Conservation (phyloP, 2,113 vertebrate genomes). For the Sylvia atricapilla region DNA sequence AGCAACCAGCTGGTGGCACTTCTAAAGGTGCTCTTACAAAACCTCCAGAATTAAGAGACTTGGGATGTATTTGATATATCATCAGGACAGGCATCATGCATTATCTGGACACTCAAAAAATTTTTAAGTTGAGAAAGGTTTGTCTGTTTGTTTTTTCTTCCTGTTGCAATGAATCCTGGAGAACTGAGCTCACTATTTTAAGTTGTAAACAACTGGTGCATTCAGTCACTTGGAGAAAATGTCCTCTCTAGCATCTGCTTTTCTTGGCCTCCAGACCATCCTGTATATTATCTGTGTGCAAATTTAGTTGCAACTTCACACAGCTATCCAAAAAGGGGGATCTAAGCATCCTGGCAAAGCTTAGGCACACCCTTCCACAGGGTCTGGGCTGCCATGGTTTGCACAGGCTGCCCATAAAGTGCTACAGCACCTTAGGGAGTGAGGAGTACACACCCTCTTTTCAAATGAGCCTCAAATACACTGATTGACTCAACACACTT, state of each 20-base stretch:
- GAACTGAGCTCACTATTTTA: not conserved
- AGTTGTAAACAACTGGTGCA: not conserved
- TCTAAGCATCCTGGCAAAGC: not conserved
- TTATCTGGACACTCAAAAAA: not conserved
- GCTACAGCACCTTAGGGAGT: not conserved
- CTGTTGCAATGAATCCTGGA: not conserved
- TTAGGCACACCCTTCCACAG: not conserved
- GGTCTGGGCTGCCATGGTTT: fast-evolving
- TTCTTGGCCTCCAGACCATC: not conserved
- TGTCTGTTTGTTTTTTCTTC: not conserved
- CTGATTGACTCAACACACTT: not conserved
- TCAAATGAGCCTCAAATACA: not conserved
- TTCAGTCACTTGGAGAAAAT: not conserved
- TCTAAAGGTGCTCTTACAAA: not conserved
- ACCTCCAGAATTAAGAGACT: not conserved
- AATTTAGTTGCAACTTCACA: not conserved
- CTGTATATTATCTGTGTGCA: not conserved
- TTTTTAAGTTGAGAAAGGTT: not conserved
- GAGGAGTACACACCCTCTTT: not conserved
- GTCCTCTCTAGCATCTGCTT: not conserved
- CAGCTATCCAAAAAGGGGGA: not conserved
- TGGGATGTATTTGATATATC: not conserved
- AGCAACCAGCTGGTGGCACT: not conserved
- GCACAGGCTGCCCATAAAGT: not conserved
- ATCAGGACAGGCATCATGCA: not conserved